Evolutionary conservation across 2,797 vertebrate genomes (phyloP), one percentile per base, ranked within the genome.

Genomic region (Myotis planiceps): DNA sequence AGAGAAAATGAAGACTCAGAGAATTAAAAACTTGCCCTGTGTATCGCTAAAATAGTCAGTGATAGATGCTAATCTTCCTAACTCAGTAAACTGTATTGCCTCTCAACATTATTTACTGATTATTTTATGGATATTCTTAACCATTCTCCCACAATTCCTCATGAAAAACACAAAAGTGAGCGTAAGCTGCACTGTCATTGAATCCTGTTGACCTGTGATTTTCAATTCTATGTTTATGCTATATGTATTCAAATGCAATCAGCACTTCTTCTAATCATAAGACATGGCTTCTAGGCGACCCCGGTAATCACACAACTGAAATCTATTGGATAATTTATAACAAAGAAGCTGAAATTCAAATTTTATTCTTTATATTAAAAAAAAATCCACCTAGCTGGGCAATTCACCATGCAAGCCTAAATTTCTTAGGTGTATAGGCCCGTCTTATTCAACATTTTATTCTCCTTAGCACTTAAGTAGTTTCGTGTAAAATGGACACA

Each of bases 251-350:
- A 90, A 16, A 3, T 39, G 39, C 6, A 42, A 84, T 83, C 21
- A 83, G 8, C 19, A 83, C 42, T 95, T 92, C n/a, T 42, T 83
- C 27, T 84, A 90, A 87, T 84, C 10, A 25, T 27, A 92, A 78
- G 18, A 78, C 39, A 39, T 19, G 51, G 25, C 51, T 69, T 86
- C 49, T 39, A 74, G 16, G 15, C 68, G 42, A 92, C 10, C 16
- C 34, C 68, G 18, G 39, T 68, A 71, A 63, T 81, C 34, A 25
- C 19, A 63, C 13, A 37, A 90, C 25, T 87, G 42, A 81, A 86
- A 95, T 84, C 8, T 68, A 34, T 32, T 58, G 39, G 32, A 58
- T 81, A 75, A 58, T 42, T 66, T 60, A 83, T 76, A 39, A 34
- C 15, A 39, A 89, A 53, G 25, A 74, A 85, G 4, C 1, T 68